Evolutionary conservation across 2,113 vertebrate species (phyloP), one percentile per base, ranked within the genome.

Genomic region (Hiodon alosoides): DNA sequence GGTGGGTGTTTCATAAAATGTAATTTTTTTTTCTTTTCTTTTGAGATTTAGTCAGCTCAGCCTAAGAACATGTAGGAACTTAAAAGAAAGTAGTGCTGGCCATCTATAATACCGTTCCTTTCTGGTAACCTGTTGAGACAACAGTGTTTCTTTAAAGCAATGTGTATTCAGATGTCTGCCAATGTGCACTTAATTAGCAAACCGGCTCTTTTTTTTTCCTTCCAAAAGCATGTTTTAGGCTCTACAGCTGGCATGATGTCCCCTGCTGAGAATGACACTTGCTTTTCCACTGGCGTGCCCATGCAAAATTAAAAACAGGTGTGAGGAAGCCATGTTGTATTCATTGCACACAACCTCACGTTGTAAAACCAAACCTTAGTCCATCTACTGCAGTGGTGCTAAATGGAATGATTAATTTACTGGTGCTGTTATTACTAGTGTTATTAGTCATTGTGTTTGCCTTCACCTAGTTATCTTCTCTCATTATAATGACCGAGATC

Each of bases 1-100:
- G 80, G 82, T 75, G 71, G 66, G 79, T 76, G 75, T 73, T 71
- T 64, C 76, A 81, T 79, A 55, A 47, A 70, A 55, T 50, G 9
- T 13, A 46, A 13, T 10, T 80, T 85, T 83, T 85, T 83, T 83
- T 80, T 84, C 84, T 75, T 76, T 76, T 81, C 72, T 76, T 83
- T 82, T 85, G 79, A 81, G 82, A 81, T 81, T 81, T 76, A 76
- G 65, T 83, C 80, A 82, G 79, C 80, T 85, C 79, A 85, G 79
- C 79, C 78, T 81, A 82, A 71, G 73, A 74, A 55, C 72, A 76
- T 76, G 75, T 80, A 52, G 73, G 46, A 81, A 77, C 74, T 60
- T 67, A 79, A 82, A 50, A 83, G 17, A 65, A 59, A 60, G 69
- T 74, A 48, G 65, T 50, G 9, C 55, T 6, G n/a, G 78, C 75